Evolutionary conservation across 2,113 vertebrate genomes (phyloP).

Genomic region (Neodon shergylaensis): DNA sequence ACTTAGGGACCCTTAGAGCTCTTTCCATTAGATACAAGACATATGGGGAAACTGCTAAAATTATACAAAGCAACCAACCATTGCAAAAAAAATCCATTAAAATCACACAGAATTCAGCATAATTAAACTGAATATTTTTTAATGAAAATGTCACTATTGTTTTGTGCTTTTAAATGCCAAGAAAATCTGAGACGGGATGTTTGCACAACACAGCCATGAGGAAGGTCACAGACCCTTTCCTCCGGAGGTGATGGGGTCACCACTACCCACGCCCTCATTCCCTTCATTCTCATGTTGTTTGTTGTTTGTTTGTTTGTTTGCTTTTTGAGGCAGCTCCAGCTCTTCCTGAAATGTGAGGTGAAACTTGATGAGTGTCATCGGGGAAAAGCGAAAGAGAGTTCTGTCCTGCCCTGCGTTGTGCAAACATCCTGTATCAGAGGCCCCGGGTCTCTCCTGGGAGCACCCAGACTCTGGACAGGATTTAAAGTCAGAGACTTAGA

Average conservation of each 20-base stretch:
- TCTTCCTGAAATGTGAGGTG: background rate
- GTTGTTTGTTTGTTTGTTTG: background rate
- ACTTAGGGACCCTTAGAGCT: background rate
- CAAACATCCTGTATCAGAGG: background rate
- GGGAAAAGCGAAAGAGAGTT: background rate
- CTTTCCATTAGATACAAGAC: background rate
- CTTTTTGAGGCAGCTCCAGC: background rate
- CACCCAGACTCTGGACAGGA: background rate
- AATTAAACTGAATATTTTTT: background rate
- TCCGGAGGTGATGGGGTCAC: background rate
- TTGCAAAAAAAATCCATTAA: background rate
- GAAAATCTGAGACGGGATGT: background rate
- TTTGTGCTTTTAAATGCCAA: slow-evolving; percentile 22
- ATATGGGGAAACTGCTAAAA: background rate
- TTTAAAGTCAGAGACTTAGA: background rate
- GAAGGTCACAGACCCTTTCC: background rate
- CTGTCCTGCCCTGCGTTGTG: too few relatives aligned
- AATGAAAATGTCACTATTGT: background rate
- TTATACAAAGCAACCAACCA: background rate
- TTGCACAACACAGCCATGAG: background rate
- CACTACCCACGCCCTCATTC: background rate
- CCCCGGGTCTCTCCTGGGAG: background rate
- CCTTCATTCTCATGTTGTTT: background rate
- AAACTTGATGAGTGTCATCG: background rate
- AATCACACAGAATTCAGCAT: background rate